Evolutionary conservation across 2,113 vertebrate species (phyloP).

Genomic region (Felis catus): DNA sequence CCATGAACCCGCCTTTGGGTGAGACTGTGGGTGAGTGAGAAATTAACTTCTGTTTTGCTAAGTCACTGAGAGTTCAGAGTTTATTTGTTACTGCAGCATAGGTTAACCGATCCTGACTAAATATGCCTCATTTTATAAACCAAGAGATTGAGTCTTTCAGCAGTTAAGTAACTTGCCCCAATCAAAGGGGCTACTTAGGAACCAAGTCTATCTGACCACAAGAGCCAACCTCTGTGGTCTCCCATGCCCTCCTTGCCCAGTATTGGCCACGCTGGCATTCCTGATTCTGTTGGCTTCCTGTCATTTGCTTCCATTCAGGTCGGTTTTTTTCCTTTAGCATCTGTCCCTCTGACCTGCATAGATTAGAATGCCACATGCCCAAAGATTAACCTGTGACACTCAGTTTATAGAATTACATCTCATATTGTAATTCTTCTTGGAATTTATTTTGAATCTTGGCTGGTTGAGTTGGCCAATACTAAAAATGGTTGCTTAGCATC

Average conservation of each 20-base stretch:
- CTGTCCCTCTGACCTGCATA: background rate
- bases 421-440: conserved; percentile 32
- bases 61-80: background rate
- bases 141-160: background rate
- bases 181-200: background rate
- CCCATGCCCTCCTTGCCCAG: background rate
- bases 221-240: background rate
- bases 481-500: conserved; percentile 42
- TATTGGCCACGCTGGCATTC: background rate
- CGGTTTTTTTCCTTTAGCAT: background rate
- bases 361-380: background rate
- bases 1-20: background rate
- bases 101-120: background rate
- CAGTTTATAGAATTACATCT: conserved; percentile 25
- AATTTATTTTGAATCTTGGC: conserved; percentile 48
- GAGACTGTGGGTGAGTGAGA: background rate
- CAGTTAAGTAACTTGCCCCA: background rate
- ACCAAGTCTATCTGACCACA: background rate
- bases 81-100: background rate
- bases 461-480: conserved; percentile 40
- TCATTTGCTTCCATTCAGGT: background rate
- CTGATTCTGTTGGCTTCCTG: background rate
- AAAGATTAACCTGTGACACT: background rate
- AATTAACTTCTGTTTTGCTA: conserved; percentile 12
- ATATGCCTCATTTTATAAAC: background rate